phyloP scores from a whole-genome alignment of 2,888 invertebrate genomes.

The Crocallis elinguaria region DNA sequence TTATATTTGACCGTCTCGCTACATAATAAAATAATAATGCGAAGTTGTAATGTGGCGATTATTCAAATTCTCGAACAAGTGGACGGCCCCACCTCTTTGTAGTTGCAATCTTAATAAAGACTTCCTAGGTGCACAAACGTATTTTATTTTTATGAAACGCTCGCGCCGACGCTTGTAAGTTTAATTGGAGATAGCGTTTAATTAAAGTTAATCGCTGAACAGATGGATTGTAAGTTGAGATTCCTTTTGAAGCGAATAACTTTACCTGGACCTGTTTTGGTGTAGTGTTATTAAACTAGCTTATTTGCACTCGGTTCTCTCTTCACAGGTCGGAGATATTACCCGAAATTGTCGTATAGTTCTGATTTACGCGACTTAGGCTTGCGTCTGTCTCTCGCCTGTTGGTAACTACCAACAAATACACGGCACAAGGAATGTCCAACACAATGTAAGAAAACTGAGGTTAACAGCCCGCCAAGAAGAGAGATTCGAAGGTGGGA shows the following conservation, averaged over 20 bases:
- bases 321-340: neutral
- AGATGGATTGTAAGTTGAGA: constrained; percentile 60
- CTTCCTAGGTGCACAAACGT: constrained; percentile 76
- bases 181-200: constrained; percentile 79
- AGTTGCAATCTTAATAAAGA: constrained; percentile 83
- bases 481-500: no score
- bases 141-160: constrained; percentile 75
- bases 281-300: constrained; percentile 5
- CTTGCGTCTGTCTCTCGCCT: no score
- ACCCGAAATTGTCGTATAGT: neutral
- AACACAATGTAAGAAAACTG: no score
- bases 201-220: constrained; percentile 74
- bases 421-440: no score
- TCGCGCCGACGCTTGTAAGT: constrained; percentile 57
- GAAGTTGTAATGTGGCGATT: constrained; percentile 71
- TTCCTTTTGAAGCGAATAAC: constrained; percentile 45
- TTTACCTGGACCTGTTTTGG: constrained; percentile 30
- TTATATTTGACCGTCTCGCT: constrained; percentile 56
- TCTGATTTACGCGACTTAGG: no score
- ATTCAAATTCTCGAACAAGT: constrained; percentile 79
- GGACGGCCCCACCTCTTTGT: constrained; percentile 74
- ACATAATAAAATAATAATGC: constrained; percentile 63
- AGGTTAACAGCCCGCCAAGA: no score
- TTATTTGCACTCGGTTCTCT: neutral
- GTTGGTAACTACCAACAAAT: no score